Conservation (phyloP, 2,888 invertebrate genomes). For the Chrysolina haemoptera region DNA sequence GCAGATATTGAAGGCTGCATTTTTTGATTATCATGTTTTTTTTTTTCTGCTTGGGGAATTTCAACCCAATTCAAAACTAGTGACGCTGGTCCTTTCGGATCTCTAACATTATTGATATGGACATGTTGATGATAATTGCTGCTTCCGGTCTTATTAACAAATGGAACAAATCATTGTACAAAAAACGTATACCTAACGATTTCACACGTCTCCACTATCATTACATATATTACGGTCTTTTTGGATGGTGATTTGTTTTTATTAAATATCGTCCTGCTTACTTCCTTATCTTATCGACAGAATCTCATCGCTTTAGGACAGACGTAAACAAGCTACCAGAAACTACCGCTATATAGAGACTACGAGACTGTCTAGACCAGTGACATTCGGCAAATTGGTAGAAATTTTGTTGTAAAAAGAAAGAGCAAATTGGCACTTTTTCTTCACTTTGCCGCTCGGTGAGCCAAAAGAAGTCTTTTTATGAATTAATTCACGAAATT, state of each 20-base stretch:
- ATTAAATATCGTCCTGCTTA: constrained; percentile 27
- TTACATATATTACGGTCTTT: constrained; percentile 5
- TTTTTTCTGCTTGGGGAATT: no score
- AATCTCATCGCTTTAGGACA: constrained; percentile 21
- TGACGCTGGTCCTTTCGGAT: no score
- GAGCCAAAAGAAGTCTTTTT: no score
- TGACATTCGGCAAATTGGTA: neutral
- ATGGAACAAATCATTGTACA: constrained; percentile 3
- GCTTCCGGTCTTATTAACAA: constrained; percentile 2
- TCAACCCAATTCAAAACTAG: no score
- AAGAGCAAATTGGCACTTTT: no score
- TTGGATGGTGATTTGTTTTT: constrained; percentile 26
- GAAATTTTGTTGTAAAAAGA: no score
- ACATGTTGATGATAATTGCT: neutral
- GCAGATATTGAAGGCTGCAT: no score
- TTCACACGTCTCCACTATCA: constrained; percentile 23
- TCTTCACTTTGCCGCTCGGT: no score
- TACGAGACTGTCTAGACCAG: neutral
- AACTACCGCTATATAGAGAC: constrained; percentile 31
- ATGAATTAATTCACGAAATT: no score
- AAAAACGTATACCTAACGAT: constrained; percentile 18
- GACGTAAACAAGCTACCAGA: constrained; percentile 29
- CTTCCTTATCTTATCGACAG: constrained; percentile 3
- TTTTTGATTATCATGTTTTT: no score
- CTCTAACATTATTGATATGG: neutral